Base-by-base conservation (phyloP, 2,113 vertebrate species). In the Stegastes partitus region DNA sequence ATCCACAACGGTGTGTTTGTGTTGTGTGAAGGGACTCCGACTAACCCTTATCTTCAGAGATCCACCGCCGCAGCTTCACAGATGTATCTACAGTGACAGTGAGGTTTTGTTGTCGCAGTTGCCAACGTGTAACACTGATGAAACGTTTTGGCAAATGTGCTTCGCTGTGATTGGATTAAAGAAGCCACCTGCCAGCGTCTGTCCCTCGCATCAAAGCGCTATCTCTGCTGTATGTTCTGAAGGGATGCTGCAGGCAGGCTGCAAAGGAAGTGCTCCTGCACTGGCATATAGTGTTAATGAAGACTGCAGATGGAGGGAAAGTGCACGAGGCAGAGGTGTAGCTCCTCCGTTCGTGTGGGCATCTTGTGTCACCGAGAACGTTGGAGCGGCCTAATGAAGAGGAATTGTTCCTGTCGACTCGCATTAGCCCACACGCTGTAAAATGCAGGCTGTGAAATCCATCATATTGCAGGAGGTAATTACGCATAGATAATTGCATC, bases 401-500 rank as follows among this genome's bases (percentile, higher is more conserved):
- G 87, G 74, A 92, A 93, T 93, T 74, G 87, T 79, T 79, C 75
- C 81, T 83, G 89, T 92, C 89, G 1, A 44, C 75, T 85, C 54
- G 47, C 72, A 89, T 94, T 91, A 91, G 85, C 68, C 26, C 51
- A 58, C 79, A 51, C 26, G 39, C 74, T 81, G 83, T 81, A 82
- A 83, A 87, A 88, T 55, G 22, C 82, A 81, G 66, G 69, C 81
- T 84, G 77, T 87, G 85, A 91, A 93, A 94, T 94, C 87, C 87
- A 93, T 94, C 91, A 92, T 86, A 83, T 88, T 84, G 82, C 75
- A 54, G 54, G 80, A 84, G 87, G 88, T 93, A 93, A 94, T 93
- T 94, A 92, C 77, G 89, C 88, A 71, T 87, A 68, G 64, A 88
- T 92, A 93, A 94, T 90, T 90, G 85, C 75, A 82, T 90, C 53